phyloP scores from a whole-genome alignment of 2,888 invertebrate species.

The Leptinotarsa juncta region DNA sequence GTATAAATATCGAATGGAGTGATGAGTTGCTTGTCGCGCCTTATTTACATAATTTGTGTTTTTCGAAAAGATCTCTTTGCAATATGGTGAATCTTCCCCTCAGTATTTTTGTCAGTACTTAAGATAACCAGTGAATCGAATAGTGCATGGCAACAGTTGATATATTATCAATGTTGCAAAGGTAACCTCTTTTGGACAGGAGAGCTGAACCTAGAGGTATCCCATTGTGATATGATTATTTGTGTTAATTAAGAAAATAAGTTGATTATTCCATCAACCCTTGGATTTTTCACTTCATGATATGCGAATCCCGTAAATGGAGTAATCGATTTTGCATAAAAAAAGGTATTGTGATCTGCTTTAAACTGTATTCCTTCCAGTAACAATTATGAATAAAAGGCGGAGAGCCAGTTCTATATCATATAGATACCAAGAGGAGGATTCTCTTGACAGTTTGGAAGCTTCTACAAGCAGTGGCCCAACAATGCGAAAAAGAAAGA shows the following conservation, averaged over 20 bases:
- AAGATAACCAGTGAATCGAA: slow-evolving; percentile 29
- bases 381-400: slow-evolving; percentile 76
- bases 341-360: neutral
- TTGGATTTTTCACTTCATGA: neutral
- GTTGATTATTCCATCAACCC: neutral
- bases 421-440: slow-evolving; percentile 79
- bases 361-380: slow-evolving; percentile 24
- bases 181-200: slow-evolving; percentile 46
- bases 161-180: slow-evolving; percentile 43
- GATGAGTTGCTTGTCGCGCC: slow-evolving; percentile 53
- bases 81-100: slow-evolving; percentile 34
- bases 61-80: slow-evolving; percentile 37
- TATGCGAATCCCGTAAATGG: neutral
- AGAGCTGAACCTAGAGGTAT: slow-evolving; percentile 37
- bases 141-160: slow-evolving; percentile 28
- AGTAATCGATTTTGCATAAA: neutral
- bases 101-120: slow-evolving; percentile 36
- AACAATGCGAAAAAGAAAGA: slow-evolving; percentile 72
- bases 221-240: slow-evolving; percentile 36
- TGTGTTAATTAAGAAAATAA: slow-evolving; percentile 19
- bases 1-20: slow-evolving; percentile 51
- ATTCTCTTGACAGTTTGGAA: slow-evolving; percentile 76
- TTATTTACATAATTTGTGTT: slow-evolving; percentile 51
- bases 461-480: slow-evolving; percentile 69
- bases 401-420: slow-evolving; percentile 87